phyloP scores from a whole-genome alignment of 2,113 vertebrate genomes.

The Colius striatus region DNA sequence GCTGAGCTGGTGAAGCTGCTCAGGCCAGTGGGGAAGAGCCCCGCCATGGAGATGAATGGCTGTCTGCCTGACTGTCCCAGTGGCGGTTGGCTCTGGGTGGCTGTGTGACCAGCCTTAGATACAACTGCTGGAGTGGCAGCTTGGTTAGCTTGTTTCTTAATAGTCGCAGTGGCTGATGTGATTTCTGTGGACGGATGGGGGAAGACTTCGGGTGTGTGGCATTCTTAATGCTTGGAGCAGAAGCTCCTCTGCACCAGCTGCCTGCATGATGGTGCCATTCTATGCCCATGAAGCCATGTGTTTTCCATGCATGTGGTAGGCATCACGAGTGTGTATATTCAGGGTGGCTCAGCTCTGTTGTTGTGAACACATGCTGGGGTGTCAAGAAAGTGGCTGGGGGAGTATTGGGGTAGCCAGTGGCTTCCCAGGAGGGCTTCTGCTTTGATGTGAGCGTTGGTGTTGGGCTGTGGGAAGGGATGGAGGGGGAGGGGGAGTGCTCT shows the following conservation, averaged over 20 bases:
- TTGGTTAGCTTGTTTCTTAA: not conserved
- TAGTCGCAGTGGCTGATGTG: not conserved
- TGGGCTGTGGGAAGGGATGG: too few species aligned
- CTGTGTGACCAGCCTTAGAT: accelerated
- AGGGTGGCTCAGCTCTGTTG: accelerated
- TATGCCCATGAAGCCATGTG: accelerated
- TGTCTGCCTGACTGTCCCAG: accelerated
- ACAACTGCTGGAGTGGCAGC: accelerated
- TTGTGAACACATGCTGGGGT: accelerated
- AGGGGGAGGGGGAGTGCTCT: not conserved
- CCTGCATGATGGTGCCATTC: accelerated
- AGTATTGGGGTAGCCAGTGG: accelerated
- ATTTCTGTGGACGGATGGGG: not conserved
- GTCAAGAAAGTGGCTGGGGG: not conserved
- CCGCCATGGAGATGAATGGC: accelerated
- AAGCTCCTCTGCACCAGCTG: accelerated
- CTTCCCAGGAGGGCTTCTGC: not conserved
- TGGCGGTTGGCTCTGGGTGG: accelerated
- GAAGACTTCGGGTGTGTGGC: not conserved
- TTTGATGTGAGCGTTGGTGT: accelerated
- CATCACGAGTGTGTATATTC: accelerated
- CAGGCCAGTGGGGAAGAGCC: not conserved
- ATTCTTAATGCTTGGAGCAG: not conserved
- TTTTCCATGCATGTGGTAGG: accelerated
- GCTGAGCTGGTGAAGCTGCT: not conserved